Evolutionary conservation across 2,888 invertebrate species (phyloP).

Genomic region (Metallyticus violacea): DNA sequence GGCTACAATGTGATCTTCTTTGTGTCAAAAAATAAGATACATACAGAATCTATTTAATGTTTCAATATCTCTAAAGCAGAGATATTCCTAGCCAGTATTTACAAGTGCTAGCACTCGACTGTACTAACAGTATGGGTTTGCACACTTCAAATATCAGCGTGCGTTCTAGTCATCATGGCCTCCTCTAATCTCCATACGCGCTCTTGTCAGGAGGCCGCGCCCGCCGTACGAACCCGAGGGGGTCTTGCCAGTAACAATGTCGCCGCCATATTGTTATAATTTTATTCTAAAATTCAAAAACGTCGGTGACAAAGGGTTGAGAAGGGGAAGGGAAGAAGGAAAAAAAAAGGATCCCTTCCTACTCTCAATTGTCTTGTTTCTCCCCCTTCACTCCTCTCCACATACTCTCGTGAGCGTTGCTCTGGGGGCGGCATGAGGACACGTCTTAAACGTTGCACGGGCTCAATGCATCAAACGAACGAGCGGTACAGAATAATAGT

Average conservation of each 20-base stretch:
- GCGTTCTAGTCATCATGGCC: neutral
- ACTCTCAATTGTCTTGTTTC: neutral
- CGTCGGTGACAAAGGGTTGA: neutral
- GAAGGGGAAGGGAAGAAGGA: neutral
- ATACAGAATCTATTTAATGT: too few relatives aligned
- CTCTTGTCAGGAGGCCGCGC: neutral
- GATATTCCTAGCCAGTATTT: too few relatives aligned
- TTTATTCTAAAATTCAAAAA: neutral
- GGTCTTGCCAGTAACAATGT: neutral
- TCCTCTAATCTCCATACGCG: neutral
- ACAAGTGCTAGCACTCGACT: neutral
- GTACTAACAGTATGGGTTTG: too few relatives aligned
- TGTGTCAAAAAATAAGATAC: too few relatives aligned
- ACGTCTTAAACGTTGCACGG: neutral
- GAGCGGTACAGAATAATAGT: too few relatives aligned
- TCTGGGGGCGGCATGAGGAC: neutral
- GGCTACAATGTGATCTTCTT: too few relatives aligned
- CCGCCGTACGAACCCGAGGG: too few relatives aligned
- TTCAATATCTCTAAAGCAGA: too few relatives aligned
- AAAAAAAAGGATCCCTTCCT: neutral
- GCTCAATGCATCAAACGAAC: too few relatives aligned
- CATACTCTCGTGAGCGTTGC: too few relatives aligned
- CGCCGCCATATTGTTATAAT: neutral
- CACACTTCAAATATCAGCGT: too few relatives aligned
- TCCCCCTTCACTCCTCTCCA: too few relatives aligned